Base-by-base conservation (phyloP, 53 echinoderm and acorn worm species). In the Zoroaster sp. region DNA sequence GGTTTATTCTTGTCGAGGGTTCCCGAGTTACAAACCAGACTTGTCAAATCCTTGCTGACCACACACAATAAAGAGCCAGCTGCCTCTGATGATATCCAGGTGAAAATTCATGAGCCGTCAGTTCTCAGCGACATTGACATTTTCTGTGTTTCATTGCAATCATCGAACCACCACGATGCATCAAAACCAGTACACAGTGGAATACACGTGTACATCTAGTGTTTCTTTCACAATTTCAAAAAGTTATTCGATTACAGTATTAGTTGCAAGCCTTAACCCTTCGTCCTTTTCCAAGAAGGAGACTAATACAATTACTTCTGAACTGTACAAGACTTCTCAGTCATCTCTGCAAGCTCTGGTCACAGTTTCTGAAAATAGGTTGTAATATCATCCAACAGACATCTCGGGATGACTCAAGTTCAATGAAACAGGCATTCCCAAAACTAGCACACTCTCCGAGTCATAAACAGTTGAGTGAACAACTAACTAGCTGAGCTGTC, bases 31-130 rank as follows among this genome's bases (percentile, higher is more conserved):
- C 20, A 55, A n/a, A 34, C n/a, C 31, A 31, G 28, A 34, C 47
- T 49, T 51, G 76, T 76, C 76, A 76, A 32, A 47, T 76, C 52
- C 51, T 8, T 12, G 30, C 76, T 1, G 76, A 8, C 46, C 76
- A 15, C 76, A 52, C 18, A 34, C 18, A 1, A 47, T 34, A 47
- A 15, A 18, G 18, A 15, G 17, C 47, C 34, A 76, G 47, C 76
- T 51, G 76, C 63, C 28, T 15, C 76, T 31, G 76, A 76, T 47
- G 76, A 52, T 33, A 15, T 15, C 76, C 76, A 76, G 76, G 76
- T 76, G 76, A 42, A 31, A 47, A 47, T 51, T 76, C 35, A 76
- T 47, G 49, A 42, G 23, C 31, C 51, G 76, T 76, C 76, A 46
- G 20, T 79, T 79, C 65, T 37, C 65, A n/a, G 25, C 18, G 59